Evolutionary conservation across 2,888 invertebrate species (phyloP), one percentile per base, ranked within the genome.

Genomic region (Marasmarcha lunaedactyla): DNA sequence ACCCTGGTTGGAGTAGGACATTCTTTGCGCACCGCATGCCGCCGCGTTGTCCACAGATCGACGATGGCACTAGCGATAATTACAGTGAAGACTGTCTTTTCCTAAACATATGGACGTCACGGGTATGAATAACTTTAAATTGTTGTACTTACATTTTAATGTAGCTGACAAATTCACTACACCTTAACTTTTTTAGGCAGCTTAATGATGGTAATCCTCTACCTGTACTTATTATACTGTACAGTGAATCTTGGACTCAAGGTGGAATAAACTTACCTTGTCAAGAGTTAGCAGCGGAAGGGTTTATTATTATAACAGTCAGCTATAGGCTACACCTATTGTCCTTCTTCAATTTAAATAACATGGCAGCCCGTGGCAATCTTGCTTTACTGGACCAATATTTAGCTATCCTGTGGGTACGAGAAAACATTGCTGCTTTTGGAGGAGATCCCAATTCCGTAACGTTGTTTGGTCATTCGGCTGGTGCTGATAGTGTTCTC

Each of bases 81-180:
- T 66, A 52, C 57, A 86, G 77, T 45, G 94, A 95, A 78, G 94
- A 97, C 69, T 97, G 97, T 57, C 85, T 97, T n/a, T 94, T 90
- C 61, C 72, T 97, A 37, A 96, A 95, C 60, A 89, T 97, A 46
- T 97, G 95, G 94, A 89, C 91, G 1, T 92, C 96, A 35, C 88
- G 90, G 85, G 90, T 90, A 52, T 48, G 55, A 33, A n/a, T 27
- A 10, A n/a, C n/a, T n/a, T n/a, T n/a, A n/a, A n/a, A n/a, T n/a
- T n/a, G 2, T 35, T n/a, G n/a, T 38, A 2, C 11, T 15, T 34
- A 39, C 10, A 25, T 35, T 25, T 15, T 11, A 37, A 45, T 27
- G 14, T 30, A 36, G 9, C 42, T 36, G 27, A 33, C 35, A 15
- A 27, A 27, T 26, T 38, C 20, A 20, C 34, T 38, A 43, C 15